A percentile compares a stretch with the other conserved stretches of the same genome.
phyloP scores from a whole-genome alignment of 2,797 vertebrate genomes.

The Lindbergichthys nudifrons region DNA sequence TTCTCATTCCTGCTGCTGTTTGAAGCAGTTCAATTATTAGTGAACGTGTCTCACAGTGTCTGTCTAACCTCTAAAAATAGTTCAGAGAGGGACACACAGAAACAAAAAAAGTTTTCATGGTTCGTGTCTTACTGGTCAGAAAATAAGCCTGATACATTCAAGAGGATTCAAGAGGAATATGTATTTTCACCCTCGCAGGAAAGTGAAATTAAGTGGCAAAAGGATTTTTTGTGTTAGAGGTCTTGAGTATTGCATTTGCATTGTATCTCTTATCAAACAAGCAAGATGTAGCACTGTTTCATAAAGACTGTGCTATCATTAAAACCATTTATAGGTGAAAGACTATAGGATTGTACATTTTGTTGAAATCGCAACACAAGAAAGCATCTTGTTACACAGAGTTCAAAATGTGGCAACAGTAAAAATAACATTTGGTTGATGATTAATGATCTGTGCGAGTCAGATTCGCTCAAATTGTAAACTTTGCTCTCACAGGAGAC shows the following conservation, averaged over 20 bases:
- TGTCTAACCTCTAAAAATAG: slow-evolving; percentile 65
- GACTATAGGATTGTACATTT: not conserved
- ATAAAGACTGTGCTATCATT: not conserved
- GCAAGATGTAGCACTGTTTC: not conserved
- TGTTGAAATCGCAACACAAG: not conserved
- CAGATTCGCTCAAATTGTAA: not conserved
- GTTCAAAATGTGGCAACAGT: not conserved
- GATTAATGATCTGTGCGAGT: not conserved
- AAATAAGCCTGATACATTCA: not conserved
- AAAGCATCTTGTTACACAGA: not conserved
- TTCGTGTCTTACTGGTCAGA: slow-evolving; percentile 6
- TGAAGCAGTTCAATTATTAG: slow-evolving; percentile 72
- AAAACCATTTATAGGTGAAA: not conserved
- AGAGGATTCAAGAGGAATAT: not conserved
- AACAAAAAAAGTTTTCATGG: not conserved
- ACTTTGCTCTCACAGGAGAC: slow-evolving; percentile 3
- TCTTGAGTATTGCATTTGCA: not conserved
- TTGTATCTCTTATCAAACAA: not conserved
- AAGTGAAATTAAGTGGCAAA: slow-evolving; percentile 3
- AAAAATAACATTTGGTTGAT: slow-evolving; percentile 3
- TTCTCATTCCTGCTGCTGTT: slow-evolving; percentile 45
- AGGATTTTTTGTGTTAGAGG: not conserved
- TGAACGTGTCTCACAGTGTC: slow-evolving; percentile 51
- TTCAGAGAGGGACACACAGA: slow-evolving; percentile 6
- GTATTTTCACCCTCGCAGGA: not conserved